Evolutionary conservation across 1,140 invertebrate genomes (phyloP).

Genomic region (Halictus rubicundus): DNA sequence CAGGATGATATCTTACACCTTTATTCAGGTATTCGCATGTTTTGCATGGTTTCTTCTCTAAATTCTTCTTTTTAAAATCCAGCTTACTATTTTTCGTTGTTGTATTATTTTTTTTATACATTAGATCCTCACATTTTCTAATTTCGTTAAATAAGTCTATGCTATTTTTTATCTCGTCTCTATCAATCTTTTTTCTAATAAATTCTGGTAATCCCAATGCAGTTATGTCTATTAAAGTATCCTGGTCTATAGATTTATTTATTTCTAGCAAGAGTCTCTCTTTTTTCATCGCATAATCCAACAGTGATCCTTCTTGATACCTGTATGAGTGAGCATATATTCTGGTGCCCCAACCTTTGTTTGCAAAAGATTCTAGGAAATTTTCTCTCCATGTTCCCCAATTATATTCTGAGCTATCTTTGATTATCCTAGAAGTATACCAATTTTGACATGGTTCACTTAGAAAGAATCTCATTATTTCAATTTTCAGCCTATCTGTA

Average conservation of each 20-base stretch:
- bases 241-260: not conserved
- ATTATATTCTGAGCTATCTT: not conserved
- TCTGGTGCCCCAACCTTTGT: not conserved
- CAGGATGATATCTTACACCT: conserved; percentile 15
- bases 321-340: not conserved
- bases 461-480: not conserved
- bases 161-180: not conserved
- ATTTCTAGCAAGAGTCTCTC: not conserved
- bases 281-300: conserved; percentile 8
- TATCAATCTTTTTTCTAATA: not conserved
- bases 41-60: conserved; percentile 10
- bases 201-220: not conserved
- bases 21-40: not conserved
- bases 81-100: not conserved
- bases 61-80: not conserved
- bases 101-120: no score
- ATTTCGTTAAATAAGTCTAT: no score
- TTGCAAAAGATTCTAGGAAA: not conserved
- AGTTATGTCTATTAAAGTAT: not conserved
- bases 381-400: not conserved
- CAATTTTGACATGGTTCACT: not conserved
- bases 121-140: no score
- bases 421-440: not conserved
- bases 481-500: not conserved
- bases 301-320: not conserved